Evolutionary conservation across 2,113 vertebrate genomes (phyloP).

Genomic region (Neomonachus schauinslandi): DNA sequence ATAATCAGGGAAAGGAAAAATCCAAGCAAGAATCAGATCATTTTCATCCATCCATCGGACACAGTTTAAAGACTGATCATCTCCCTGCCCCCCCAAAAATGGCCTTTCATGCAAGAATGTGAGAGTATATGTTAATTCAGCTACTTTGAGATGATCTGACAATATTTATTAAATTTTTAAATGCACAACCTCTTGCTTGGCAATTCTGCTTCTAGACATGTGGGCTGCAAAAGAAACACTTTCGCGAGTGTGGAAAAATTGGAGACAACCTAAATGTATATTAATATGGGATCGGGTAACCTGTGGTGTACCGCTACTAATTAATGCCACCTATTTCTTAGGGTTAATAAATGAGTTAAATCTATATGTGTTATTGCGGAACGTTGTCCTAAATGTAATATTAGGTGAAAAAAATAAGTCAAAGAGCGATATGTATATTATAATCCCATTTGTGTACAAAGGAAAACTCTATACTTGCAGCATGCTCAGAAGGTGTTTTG

Average conservation of each 20-base stretch:
- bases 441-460: background rate
- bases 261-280: background rate
- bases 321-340: background rate
- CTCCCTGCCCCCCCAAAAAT: background rate
- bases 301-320: no score
- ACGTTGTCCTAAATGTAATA: background rate
- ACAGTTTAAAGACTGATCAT: background rate
- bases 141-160: background rate
- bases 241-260: background rate
- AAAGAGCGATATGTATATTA: background rate
- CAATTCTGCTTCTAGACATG: background rate
- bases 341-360: background rate
- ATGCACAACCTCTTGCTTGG: accelerated
- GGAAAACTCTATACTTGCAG: accelerated
- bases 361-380: background rate
- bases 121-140: background rate
- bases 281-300: accelerated
- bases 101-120: background rate
- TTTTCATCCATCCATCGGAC: background rate
- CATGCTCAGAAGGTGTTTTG: background rate
- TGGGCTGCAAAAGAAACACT: background rate
- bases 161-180: background rate
- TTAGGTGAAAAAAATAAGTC: background rate
- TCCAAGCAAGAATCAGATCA: background rate
- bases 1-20: background rate